These are phyloP conservation scores for zebrafish (Danio rerio) DNA, from an alignment of 2,113 vertebrate species.

Conservation along the genomic window GRCz12tu NC_133198.1:21769501-21770000, in stretches of 20 bases:
- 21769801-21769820: slow-evolving; percentile 23
- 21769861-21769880: slow-evolving; percentile 1
- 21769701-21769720: slow-evolving; percentile 16
- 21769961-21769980: too few relatives aligned
- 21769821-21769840: slow-evolving; percentile 47
- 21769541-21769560: background rate
- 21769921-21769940: too few relatives aligned
- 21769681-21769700: slow-evolving; percentile 9
- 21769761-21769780: background rate
- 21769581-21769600: background rate
- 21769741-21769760: slow-evolving; percentile 25
- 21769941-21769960: too few relatives aligned
- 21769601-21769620: background rate
- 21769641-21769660: background rate
- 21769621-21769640: background rate
- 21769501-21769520: slow-evolving; percentile 1
- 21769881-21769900: background rate
- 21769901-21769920: too few relatives aligned
- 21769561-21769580: slow-evolving; percentile 28
- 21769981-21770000: too few relatives aligned
- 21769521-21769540: background rate
- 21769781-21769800: background rate
- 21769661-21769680: background rate
- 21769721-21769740: slow-evolving; percentile 25
- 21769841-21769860: slow-evolving; percentile 17